Percentiles rank a stretch among this genome's conserved stretches.
phyloP scores from a whole-genome alignment of 2,797 vertebrate species.

The Cuculus canorus region DNA sequence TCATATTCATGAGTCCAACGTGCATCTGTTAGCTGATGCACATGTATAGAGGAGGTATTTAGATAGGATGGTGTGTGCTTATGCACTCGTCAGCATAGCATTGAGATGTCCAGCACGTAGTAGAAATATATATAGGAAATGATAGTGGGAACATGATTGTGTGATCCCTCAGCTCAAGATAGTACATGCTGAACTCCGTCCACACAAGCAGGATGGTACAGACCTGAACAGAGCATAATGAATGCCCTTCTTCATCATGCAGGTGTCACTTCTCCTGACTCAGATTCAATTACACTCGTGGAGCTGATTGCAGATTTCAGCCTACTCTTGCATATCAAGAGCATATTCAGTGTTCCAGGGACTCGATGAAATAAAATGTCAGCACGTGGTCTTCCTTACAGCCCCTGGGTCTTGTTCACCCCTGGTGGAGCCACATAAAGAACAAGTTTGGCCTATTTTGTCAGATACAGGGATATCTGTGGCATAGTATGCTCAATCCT shows the following conservation, averaged over 20 bases:
- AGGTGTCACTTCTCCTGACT: slow-evolving; percentile 61
- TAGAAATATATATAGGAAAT: background rate
- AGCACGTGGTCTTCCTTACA: slow-evolving; percentile 9
- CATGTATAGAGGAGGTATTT: background rate
- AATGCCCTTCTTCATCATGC: slow-evolving; percentile 38
- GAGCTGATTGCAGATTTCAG: slow-evolving; percentile 65
- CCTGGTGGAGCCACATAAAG: background rate
- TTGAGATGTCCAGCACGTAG: background rate
- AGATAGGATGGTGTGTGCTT: background rate
- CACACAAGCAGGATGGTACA: background rate
- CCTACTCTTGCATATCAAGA: slow-evolving; percentile 49
- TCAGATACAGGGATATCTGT: slow-evolving; percentile 3
- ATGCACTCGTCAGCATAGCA: background rate
- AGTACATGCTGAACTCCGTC: slow-evolving; percentile 5
- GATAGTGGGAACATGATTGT: background rate
- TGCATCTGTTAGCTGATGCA: background rate
- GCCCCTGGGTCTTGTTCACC: background rate
- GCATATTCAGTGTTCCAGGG: slow-evolving; percentile 33
- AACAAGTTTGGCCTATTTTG: slow-evolving; percentile 4
- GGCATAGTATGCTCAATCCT: slow-evolving; percentile 13
- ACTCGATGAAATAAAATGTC: slow-evolving; percentile 22
- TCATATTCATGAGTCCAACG: background rate
- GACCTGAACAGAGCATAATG: slow-evolving; percentile 46
- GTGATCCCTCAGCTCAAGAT: background rate
- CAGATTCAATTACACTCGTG: slow-evolving; percentile 34